Evolutionary conservation across 2,888 invertebrate species (phyloP), one percentile per base, ranked within the genome.

Genomic region (Meteorus cinctellus): DNA sequence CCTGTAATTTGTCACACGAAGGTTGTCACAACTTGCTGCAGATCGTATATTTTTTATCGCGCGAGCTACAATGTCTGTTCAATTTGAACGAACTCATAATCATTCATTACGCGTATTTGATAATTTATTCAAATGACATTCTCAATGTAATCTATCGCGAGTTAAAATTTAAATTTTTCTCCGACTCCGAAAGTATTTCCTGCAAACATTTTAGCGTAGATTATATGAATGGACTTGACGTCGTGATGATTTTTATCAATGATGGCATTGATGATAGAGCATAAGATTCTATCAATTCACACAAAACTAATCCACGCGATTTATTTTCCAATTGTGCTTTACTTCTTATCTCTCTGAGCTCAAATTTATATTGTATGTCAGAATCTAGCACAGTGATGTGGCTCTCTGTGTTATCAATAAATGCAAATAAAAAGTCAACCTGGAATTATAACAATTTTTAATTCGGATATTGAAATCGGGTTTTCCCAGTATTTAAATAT

Each of bases 101-200:
- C 45, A 24, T 48, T 27, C 27, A 67, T 19, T 27, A 6, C 45
- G 16, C 27, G 48, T 48, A 5, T 48, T 67, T 67, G 14, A 48
- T 48, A 67, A 48, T 41, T 48, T 48, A 67, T 67, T 48, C 48
- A 48, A 48, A 67, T 48, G 48, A 45, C 41, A 12, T 48, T 67
- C 24, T 16, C 29, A 48, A 45, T 24, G 27, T 27, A 2, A 24
- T 8, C 16, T 48, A 41, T 48, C 27, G 24, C 8, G 41, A 48
- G 48, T 67, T 41, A 27, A 48, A 27, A 48, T 48, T 29, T 16
- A 48, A 27, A 29, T 48, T 67, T 55, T 19, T 55, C 45, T 45
- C 24, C 4, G 29, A 67, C 45, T 45, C 12, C 4, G 29, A 67
- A 67, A 67, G 29, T 45, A 67, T 45, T 48, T 67, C 4, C 27